Evolutionary conservation across 2,888 invertebrate species (phyloP).

Genomic region (Spicauda simplicius): DNA sequence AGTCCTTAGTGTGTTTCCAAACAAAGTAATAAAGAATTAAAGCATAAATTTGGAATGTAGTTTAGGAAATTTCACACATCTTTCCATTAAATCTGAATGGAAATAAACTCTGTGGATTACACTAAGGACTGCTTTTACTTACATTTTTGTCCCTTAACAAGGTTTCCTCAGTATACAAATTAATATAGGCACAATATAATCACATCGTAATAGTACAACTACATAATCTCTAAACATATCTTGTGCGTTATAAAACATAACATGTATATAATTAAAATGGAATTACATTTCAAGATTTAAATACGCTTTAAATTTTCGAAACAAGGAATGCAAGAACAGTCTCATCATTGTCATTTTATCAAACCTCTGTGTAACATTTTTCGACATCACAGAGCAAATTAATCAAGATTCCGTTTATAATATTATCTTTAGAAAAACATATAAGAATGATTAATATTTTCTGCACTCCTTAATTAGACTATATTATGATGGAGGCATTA

Average conservation of each 20-base stretch:
- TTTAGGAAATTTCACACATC: neutral
- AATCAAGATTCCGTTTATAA: neutral
- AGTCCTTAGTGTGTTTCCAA: neutral
- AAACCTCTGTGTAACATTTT: neutral
- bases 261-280: slow-evolving; percentile 18
- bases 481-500: neutral
- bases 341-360: slow-evolving; percentile 40
- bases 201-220: slow-evolving; percentile 29
- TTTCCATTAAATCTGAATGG: neutral
- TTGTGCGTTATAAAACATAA: slow-evolving; percentile 28
- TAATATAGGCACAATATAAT: slow-evolving; percentile 29
- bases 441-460: neutral
- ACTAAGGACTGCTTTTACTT: neutral
- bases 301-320: slow-evolving; percentile 33
- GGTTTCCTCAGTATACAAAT: slow-evolving; percentile 24
- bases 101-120: neutral
- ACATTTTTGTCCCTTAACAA: slow-evolving; percentile 18
- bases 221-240: slow-evolving; percentile 33
- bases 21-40: neutral
- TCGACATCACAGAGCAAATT: neutral
- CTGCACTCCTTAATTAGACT: neutral
- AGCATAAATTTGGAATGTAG: neutral
- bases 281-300: slow-evolving; percentile 7
- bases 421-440: neutral
- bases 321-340: slow-evolving; percentile 65